These are phyloP conservation scores for Gymnoscelis rufifasciata DNA, from an alignment of 2,888 invertebrate genomes.

Conservation along the genomic window DNA sequence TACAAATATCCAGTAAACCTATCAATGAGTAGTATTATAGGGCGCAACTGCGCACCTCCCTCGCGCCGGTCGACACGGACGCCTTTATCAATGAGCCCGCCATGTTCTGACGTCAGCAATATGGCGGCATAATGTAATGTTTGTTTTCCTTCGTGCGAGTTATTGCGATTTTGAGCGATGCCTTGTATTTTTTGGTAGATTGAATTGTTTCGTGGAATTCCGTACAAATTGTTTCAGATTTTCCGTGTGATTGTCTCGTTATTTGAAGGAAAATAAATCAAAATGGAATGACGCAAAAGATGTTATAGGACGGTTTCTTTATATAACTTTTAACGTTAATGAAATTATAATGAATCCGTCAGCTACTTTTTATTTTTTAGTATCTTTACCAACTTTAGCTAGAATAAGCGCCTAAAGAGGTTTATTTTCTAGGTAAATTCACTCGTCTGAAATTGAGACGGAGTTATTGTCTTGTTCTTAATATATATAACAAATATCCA, in stretches of 20 bases:
- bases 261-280: too few relatives aligned
- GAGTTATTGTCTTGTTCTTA: too few relatives aligned
- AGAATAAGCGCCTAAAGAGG: too few relatives aligned
- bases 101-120: slow-evolving; percentile 70
- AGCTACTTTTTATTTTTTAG: too few relatives aligned
- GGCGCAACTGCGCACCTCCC: slow-evolving; percentile 43
- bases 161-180: slow-evolving; percentile 38
- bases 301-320: too few relatives aligned
- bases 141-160: slow-evolving; percentile 59
- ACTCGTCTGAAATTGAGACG: too few relatives aligned
- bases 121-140: slow-evolving; percentile 56
- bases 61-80: slow-evolving; percentile 43
- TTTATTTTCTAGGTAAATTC: too few relatives aligned
- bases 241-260: not conserved
- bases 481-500: too few relatives aligned
- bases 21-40: slow-evolving; percentile 65
- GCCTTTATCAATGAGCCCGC: slow-evolving; percentile 66
- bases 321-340: too few relatives aligned
- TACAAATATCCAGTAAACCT: slow-evolving; percentile 43
- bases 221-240: slow-evolving; percentile 13
- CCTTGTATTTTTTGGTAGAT: slow-evolving; percentile 5
- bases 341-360: too few relatives aligned
- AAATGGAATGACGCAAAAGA: too few relatives aligned
- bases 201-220: not conserved
- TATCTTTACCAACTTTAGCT: too few relatives aligned